Evolutionary conservation across 2,888 invertebrate genomes (phyloP), one percentile per base, ranked within the genome.

Genomic region (Cancer borealis): DNA sequence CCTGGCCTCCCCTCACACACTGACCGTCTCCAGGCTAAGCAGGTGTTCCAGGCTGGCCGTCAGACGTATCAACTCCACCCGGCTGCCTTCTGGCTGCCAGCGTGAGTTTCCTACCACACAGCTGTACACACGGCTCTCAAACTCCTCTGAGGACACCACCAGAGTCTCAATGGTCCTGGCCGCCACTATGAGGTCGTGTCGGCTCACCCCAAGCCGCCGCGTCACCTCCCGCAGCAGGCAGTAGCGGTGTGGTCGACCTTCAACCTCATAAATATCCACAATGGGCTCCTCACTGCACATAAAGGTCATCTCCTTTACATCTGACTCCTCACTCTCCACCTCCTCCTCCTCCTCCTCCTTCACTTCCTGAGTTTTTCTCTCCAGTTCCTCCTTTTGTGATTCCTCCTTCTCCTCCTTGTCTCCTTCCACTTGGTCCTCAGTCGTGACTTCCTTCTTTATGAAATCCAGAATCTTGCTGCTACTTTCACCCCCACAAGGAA

Each of bases 91-190:
- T 30, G 92, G 21, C 26, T 49, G 87, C 49, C 92, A 87, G 60
- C 94, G 88, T 45, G 49, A 84, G 17, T 90, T 92, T n/a, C 94
- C 94, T 47, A 92, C 49, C n/a, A 92, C 92, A 47, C 92, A 92
- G 66, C 94, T 90, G 92, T 92, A 88, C 8, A 87, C 91, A 8
- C 90, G 79, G 54, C 60, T 92, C 88, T 95, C 93, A 92, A 92
- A 95, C 47, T 95, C 95, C 91, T 94, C 94, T 5, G 79, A n/a
- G 66, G 88, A 87, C 88, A 95, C 66, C 91, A 87, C 91, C 45
- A 95, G 84, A 39, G 95, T 95, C 92, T 95, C 95, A n/a, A 95
- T 92, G 17, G 92, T 94, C 73, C 49, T 87, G 45, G 94, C 95
- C 10, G 95, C 92, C 26, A 94, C 66, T 4, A 95, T 91, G 45